A percentile compares a stretch with the other conserved stretches of the same genome.
phyloP scores from a whole-genome alignment of 2,888 invertebrate species.

The Pandemis heparana region DNA sequence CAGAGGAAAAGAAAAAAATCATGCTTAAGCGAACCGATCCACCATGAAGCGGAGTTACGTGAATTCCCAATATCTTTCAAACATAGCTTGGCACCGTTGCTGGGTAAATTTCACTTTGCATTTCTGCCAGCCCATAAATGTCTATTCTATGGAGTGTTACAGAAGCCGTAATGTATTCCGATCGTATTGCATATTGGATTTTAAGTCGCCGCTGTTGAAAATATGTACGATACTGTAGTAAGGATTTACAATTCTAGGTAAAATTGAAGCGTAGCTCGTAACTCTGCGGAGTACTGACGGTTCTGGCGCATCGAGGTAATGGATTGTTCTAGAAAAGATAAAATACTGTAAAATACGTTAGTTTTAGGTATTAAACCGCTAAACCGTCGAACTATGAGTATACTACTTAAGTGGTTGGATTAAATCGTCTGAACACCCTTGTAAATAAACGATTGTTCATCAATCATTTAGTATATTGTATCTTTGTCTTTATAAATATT shows the following conservation, averaged over 20 bases:
- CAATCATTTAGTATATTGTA: too few relatives aligned
- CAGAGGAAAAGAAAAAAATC: conserved; percentile 5
- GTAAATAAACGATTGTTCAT: too few relatives aligned
- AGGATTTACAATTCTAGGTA: conserved; percentile 28
- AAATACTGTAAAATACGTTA: neutral
- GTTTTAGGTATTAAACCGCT: neutral
- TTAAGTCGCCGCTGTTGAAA: conserved; percentile 40
- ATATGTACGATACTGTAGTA: conserved; percentile 30
- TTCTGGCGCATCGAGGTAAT: neutral
- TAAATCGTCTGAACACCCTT: too few relatives aligned
- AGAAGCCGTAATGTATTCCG: conserved; percentile 43
- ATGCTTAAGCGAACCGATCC: conserved; percentile 19
- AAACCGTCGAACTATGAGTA: neutral
- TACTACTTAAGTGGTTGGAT: too few relatives aligned
- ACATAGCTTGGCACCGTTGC: conserved; percentile 36
- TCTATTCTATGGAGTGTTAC: conserved; percentile 39
- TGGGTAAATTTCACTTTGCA: conserved; percentile 41
- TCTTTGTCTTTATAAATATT: neutral
- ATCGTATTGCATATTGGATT: conserved; percentile 45
- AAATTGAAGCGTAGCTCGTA: conserved; percentile 18
- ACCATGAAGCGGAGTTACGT: conserved; percentile 20
- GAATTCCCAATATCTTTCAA: conserved; percentile 34
- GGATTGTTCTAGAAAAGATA: neutral
- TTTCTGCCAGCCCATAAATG: conserved; percentile 33
- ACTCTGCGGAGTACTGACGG: neutral